phyloP scores from a whole-genome alignment of 2,113 vertebrate species.

The Lepisosteus oculatus region DNA sequence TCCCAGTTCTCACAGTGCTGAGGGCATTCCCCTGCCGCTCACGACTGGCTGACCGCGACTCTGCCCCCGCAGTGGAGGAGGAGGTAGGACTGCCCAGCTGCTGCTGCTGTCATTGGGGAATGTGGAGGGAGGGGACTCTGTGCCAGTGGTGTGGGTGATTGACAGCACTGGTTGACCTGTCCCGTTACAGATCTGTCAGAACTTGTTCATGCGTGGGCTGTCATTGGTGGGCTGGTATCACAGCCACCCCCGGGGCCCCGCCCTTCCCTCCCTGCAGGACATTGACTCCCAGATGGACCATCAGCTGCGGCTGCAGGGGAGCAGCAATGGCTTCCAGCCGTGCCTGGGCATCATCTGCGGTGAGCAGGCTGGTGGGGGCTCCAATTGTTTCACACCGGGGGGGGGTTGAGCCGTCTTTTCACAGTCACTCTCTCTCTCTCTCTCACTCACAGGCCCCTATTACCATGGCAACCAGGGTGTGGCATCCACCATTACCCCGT shows the following conservation, averaged over 20 bases:
- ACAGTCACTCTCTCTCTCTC: neutral
- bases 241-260: constrained; percentile 86
- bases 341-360: constrained; percentile 92
- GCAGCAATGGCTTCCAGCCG: constrained; percentile 90
- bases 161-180: neutral
- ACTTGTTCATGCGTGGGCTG: constrained; percentile 86
- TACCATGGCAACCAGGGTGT: constrained; percentile 82
- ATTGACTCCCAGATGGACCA: constrained; percentile 95
- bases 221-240: constrained; percentile 97
- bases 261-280: constrained; percentile 89
- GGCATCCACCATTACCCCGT: constrained; percentile 88
- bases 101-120: neutral
- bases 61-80: constrained; percentile 75
- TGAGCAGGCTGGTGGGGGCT: constrained; percentile 37
- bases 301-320: constrained; percentile 90
- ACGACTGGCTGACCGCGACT: constrained; percentile 76
- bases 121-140: neutral
- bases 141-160: neutral
- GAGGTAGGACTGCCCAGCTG: constrained; percentile 66
- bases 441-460: constrained; percentile 74
- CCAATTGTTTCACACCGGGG: neutral
- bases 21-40: constrained; percentile 90
- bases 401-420: neutral
- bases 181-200: constrained; percentile 83
- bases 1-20: constrained; percentile 84